These are phyloP conservation scores for Psittacula derbiana DNA, from an alignment of 2,797 vertebrate species.

Conservation along the genomic window DNA sequence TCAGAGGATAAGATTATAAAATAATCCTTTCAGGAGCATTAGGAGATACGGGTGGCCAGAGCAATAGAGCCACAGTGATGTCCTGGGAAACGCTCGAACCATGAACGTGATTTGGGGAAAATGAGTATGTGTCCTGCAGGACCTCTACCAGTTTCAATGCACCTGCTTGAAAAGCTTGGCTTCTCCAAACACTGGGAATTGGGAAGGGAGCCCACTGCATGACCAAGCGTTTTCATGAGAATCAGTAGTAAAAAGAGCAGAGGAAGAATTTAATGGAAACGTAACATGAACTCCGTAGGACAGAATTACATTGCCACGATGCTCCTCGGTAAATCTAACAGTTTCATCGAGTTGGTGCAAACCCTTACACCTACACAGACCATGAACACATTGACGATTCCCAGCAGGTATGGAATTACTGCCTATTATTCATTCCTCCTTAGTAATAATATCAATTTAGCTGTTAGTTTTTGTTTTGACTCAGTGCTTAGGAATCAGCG, in stretches of 20 bases:
- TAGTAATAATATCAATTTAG: constrained; percentile 61
- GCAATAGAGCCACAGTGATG: neutral
- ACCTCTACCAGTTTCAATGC: neutral
- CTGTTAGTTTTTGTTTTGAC: constrained; percentile 58
- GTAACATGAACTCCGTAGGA: neutral
- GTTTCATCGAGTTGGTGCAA: neutral
- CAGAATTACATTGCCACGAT: neutral
- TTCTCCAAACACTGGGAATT: neutral
- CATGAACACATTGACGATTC: neutral
- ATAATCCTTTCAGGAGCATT: constrained; percentile 61
- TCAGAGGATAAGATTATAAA: constrained; percentile 49
- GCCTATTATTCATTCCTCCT: constrained; percentile 44
- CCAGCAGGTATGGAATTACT: constrained; percentile 47
- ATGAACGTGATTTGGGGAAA: neutral
- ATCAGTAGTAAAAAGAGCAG: neutral
- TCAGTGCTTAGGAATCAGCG: constrained; percentile 58
- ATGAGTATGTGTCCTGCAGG: neutral
- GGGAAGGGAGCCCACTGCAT: neutral
- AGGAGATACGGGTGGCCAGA: neutral
- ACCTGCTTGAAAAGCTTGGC: neutral
- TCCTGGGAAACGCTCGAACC: neutral
- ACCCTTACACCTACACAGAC: neutral
- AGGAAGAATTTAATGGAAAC: neutral
- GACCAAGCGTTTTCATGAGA: neutral
- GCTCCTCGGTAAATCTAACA: neutral